Evolutionary conservation across 2,888 invertebrate genomes (phyloP), one percentile per base, ranked within the genome.

Genomic region (Polylopha cassiicola): DNA sequence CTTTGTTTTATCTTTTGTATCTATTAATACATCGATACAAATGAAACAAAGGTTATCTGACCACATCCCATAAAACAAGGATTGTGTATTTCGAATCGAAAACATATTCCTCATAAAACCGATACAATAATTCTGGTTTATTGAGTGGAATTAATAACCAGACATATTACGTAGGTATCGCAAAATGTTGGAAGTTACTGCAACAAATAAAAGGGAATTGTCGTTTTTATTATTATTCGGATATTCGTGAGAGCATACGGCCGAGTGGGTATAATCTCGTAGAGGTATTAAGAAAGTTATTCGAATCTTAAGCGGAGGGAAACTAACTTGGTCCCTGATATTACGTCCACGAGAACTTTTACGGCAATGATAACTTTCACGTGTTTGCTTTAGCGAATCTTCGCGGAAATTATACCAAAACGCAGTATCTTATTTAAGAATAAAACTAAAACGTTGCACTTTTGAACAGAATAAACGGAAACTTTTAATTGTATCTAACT

Each of bases 251-350:
- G 42, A 57, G 48, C 70, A 71, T 73, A 78, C 67, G 76, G 68
- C 53, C 61, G 69, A 74, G 72, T 69, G 68, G 56, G 61, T 64
- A 69, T 78, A 81, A 81, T 80, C 73, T 74, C 59, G 61, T 57
- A 57, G 58, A 68, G 67, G 78, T 84, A 84, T 82, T 82, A 82
- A 65, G 72, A 82, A 84, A 84, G 76, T 84, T 84, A 65, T 71
- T 65, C 68, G 70, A 73, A 76, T 78, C 69, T 71, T 73, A 72
- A 67, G 73, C 69, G 66, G 53, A 53, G 70, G 64, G 63, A 65
- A 70, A 71, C 63, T 65, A 66, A 76, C 60, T 79, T 74, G 54
- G 50, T 55, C 65, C 61, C 66, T 67, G 66, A 78, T 81, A 80
- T 80, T 75, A 67, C 73, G 66, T 71, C 66, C 65, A 65, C 68